Evolutionary conservation across 2,888 invertebrate species (phyloP).

Genomic region (Hyppa rectilinea): DNA sequence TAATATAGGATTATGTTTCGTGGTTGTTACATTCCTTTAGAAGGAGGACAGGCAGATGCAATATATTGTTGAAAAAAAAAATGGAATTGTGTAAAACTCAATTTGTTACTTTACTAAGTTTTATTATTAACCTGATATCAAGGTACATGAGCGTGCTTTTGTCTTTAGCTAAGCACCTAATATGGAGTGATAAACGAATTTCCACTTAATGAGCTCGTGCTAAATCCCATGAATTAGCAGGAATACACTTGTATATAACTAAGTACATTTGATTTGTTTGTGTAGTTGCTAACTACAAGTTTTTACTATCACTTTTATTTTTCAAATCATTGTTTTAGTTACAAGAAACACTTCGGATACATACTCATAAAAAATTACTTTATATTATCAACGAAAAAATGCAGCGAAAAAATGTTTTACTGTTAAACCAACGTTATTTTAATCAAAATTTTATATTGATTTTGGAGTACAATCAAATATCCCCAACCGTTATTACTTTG

Average conservation of each 20-base stretch:
- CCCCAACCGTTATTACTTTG: neutral
- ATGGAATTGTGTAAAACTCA: neutral
- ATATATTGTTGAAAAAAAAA: neutral
- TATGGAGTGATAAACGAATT: constrained; percentile 9
- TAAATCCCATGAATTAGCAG: neutral
- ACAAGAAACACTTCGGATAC: too few species aligned
- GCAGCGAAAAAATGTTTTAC: neutral
- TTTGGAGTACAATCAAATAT: neutral
- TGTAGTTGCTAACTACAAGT: too few species aligned
- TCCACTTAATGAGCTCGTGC: neutral
- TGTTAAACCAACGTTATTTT: neutral
- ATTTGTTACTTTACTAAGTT: constrained; percentile 4
- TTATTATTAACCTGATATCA: neutral
- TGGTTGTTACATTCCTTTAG: constrained; percentile 28
- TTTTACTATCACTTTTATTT: neutral
- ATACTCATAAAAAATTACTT: neutral
- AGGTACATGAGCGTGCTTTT: constrained; percentile 22
- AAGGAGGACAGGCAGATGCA: constrained; percentile 34
- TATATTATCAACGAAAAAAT: too few species aligned
- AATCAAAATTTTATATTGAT: neutral
- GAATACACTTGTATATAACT: neutral
- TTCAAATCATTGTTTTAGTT: neutral
- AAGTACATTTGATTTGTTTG: too few species aligned
- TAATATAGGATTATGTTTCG: constrained; percentile 2
- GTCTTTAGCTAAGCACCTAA: constrained; percentile 4